Evolutionary conservation across 92 coral and sea anemone genomes (phyloP).

Genomic region (Porites cylindrica): DNA sequence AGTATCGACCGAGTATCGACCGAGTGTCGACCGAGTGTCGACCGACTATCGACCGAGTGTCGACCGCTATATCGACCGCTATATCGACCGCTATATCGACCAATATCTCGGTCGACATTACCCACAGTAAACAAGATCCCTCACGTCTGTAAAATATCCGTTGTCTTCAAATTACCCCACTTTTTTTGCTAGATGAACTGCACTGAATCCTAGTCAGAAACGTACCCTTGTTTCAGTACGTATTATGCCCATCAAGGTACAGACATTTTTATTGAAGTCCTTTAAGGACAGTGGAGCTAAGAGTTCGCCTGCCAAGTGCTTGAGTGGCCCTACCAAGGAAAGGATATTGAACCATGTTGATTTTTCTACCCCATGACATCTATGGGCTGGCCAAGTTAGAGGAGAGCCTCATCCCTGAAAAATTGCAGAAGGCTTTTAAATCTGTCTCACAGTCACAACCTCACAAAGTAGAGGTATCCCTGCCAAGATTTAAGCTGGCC

Average conservation of each 20-base stretch:
- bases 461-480: slow-evolving; percentile 58
- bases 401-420: slow-evolving; percentile 45
- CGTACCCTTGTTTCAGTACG: slow-evolving; percentile 13
- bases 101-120: too few species aligned
- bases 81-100: too few species aligned
- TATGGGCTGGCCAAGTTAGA: slow-evolving; percentile 76
- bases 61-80: too few species aligned
- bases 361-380: slow-evolving; percentile 72
- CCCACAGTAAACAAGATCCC: too few species aligned
- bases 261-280: slow-evolving; percentile 35
- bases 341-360: slow-evolving; percentile 66
- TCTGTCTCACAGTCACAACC: slow-evolving; percentile 35
- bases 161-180: too few species aligned
- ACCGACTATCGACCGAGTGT: too few species aligned
- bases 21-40: too few species aligned
- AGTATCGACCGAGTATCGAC: too few species aligned
- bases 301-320: slow-evolving; percentile 70
- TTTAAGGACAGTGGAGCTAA: background rate
- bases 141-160: too few species aligned
- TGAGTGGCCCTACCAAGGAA: slow-evolving; percentile 70
- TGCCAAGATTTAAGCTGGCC: too few species aligned
- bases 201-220: too few species aligned
- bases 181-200: too few species aligned
- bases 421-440: slow-evolving; percentile 36
- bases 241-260: slow-evolving; percentile 79